Percentiles rank a stretch among this genome's conserved stretches.
phyloP scores from a whole-genome alignment of 2,888 invertebrate species.

The Lysandra bellargus region DNA sequence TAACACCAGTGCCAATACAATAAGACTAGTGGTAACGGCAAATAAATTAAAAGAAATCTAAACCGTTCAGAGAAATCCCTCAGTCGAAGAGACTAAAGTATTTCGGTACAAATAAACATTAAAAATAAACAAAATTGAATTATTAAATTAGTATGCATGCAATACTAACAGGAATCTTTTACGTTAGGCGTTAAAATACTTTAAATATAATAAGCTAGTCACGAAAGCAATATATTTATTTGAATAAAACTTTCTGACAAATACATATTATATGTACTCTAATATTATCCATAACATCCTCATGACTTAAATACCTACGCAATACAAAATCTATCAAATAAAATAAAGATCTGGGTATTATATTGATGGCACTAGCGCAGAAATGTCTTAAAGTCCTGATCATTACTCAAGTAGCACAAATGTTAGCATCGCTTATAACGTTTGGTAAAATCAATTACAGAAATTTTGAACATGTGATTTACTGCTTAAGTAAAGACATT shows the following conservation, averaged over 20 bases:
- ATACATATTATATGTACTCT: constrained; percentile 31
- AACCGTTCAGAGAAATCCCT: constrained; percentile 55
- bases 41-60: constrained; percentile 59
- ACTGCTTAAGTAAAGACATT: not conserved
- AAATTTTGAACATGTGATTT: not conserved
- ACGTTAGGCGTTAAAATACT: constrained; percentile 58
- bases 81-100: constrained; percentile 52
- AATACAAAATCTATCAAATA: constrained; percentile 39
- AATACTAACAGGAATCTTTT: constrained; percentile 59
- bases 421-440: constrained; percentile 61
- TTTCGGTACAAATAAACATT: constrained; percentile 51
- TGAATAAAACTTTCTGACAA: constrained; percentile 38
- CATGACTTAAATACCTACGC: constrained; percentile 42
- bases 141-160: constrained; percentile 58
- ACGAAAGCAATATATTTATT: constrained; percentile 62
- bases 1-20: constrained; percentile 79
- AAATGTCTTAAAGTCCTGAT: not conserved
- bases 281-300: constrained; percentile 76
- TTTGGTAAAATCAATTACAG: constrained; percentile 13
- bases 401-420: constrained; percentile 43
- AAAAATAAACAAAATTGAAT: constrained; percentile 50
- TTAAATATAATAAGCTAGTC: constrained; percentile 63
- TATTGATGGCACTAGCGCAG: constrained; percentile 68
- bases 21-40: constrained; percentile 77
- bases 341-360: constrained; percentile 27